A percentile compares a stretch with the other conserved stretches of the same genome.
These are phyloP conservation scores for Drosophila rubida DNA, from an alignment of 2,888 invertebrate genomes.

Conservation along the genomic window DNA sequence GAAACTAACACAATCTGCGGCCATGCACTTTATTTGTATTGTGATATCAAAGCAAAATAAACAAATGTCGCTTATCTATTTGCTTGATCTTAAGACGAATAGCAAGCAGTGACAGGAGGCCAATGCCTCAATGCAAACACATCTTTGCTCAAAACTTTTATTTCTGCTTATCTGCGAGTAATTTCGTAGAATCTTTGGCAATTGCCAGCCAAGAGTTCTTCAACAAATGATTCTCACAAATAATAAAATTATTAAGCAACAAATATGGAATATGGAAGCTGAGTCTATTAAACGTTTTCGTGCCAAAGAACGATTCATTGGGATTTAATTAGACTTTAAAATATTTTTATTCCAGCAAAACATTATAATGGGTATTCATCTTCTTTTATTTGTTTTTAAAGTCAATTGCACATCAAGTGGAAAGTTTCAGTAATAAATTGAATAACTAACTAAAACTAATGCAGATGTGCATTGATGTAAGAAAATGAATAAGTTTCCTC, in stretches of 20 bases:
- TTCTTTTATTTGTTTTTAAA: not conserved
- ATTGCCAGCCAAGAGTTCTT: not conserved
- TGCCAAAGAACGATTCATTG: too few species aligned
- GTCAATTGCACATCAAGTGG: not conserved
- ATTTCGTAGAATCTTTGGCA: not conserved
- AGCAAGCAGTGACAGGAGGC: not conserved
- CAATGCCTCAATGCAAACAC: not conserved
- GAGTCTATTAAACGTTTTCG: too few species aligned
- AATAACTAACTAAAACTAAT: too few species aligned
- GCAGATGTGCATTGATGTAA: not conserved
- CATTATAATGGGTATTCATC: too few species aligned
- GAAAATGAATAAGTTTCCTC: not conserved
- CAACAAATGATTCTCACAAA: not conserved
- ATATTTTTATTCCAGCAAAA: too few species aligned
- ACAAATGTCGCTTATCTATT: not conserved
- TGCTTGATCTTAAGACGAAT: not conserved
- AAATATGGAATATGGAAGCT: too few species aligned
- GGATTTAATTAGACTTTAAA: too few species aligned
- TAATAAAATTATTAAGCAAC: not conserved
- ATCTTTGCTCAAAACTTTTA: not conserved
- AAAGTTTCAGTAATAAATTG: not conserved
- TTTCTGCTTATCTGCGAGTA: not conserved
- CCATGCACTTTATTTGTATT: not conserved
- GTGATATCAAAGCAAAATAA: not conserved
- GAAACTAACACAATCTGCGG: not conserved